A percentile compares a stretch with the other conserved stretches of the same genome.
Evolutionary conservation across 2,113 vertebrate genomes (phyloP).

Genomic region (Elanus axillaris): DNA sequence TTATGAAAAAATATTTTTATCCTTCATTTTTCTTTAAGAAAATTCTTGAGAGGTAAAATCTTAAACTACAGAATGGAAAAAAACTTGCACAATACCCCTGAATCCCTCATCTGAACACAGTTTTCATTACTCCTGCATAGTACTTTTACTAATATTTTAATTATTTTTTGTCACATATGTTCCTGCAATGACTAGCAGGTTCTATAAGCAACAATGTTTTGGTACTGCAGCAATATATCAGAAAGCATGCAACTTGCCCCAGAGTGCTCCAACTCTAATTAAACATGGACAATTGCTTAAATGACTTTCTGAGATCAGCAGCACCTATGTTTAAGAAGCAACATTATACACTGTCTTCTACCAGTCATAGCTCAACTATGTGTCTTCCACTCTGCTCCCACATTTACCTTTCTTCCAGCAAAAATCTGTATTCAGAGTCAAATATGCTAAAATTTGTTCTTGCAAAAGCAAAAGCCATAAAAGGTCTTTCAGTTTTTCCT

Average conservation of each 20-base stretch:
- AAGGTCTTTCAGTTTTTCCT: background rate
- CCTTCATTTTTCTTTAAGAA: background rate
- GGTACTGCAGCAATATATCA: background rate
- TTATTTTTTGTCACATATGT: background rate
- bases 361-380: background rate
- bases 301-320: background rate
- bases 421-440: background rate
- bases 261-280: background rate
- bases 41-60: background rate
- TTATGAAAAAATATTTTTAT: slow-evolving; percentile 36
- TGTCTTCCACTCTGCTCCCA: background rate
- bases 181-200: background rate
- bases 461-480: background rate
- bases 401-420: background rate
- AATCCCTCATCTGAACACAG: background rate
- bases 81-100: background rate
- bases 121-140: background rate
- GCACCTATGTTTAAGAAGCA: background rate
- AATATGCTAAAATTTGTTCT: background rate
- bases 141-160: background rate
- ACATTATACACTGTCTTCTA: background rate
- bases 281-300: background rate
- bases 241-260: background rate
- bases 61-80: background rate
- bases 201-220: background rate